Base-by-base conservation (phyloP, 2,113 vertebrate species). In the Percina caprodes region DNA sequence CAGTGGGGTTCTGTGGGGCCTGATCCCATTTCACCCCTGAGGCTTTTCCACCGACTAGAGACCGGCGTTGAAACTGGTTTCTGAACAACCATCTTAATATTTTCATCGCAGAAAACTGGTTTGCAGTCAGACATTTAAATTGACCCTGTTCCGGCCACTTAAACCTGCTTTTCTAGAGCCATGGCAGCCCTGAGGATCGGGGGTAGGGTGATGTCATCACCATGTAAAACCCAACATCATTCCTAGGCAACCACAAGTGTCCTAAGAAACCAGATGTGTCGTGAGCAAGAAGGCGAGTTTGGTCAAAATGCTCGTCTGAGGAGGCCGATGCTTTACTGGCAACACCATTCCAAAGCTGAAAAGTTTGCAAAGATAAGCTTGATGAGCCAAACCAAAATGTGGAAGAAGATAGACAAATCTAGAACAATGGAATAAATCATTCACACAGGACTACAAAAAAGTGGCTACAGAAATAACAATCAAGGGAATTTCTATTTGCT, bases 181-280 rank as follows among this genome's bases (percentile, higher is more conserved):
- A 42, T 19, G 0, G 56, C 79, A 56, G 82, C 68, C 69, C 77
- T 42, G 49, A 88, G 35, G 59, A 82, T 65, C 45, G 24, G 55
- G 83, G 82, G 59, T 26, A 42, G 75, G 87, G 74, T 87, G 89
- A 90, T 85, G 86, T 90, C 87, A 87, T 82, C 86, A 60, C 45
- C 79, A 62, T 78, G 82, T 86, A 88, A 88, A 90, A 85, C 62
- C 73, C 70, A 83, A 88, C 72, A 83, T 91, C 83, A 90, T 89
- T 89, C 90, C 86, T 80, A 78, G 85, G 88, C 80, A 86, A 90
- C 88, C 88, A 77, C 83, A 90, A 90, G 85, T 87, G 79, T 90
- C 83, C 86, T 76, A 77, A 76, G 85, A 85, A 91, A 89, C 86
- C 86, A 93, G 83, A 92, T 90, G 85, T 90, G 85, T 60, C 33